phyloP scores from a whole-genome alignment of 2,888 invertebrate genomes.

The Andrena marginata region DNA sequence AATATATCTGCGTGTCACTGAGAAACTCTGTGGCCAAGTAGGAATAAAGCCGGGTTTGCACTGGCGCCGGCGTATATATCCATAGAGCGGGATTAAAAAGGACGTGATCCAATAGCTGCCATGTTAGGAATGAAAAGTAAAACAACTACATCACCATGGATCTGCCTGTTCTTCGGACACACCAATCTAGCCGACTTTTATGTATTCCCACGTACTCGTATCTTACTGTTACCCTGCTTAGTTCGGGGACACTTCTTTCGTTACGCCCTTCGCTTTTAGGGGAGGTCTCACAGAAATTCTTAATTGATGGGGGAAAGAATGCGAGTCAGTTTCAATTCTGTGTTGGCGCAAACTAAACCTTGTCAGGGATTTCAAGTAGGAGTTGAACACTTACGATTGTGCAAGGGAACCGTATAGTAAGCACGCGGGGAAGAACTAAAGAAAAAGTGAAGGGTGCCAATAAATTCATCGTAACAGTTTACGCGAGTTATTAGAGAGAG shows the following conservation, averaged over 20 bases:
- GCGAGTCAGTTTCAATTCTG: background rate
- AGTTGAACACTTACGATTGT: conserved; percentile 32
- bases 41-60: conserved; percentile 97
- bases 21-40: conserved; percentile 99
- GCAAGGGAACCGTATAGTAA: conserved; percentile 12
- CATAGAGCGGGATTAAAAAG: conserved; percentile 99
- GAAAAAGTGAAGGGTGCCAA: conserved; percentile 15
- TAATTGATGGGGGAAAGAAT: background rate
- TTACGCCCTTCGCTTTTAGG: background rate
- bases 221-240: conserved; percentile 14
- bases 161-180: conserved; percentile 84
- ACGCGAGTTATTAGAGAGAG: conserved; percentile 9
- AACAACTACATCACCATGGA: conserved; percentile 91
- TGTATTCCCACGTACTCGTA: conserved; percentile 25
- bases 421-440: conserved; percentile 1
- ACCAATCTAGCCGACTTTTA: conserved; percentile 84
- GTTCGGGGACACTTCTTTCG: background rate
- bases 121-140: conserved; percentile 95
- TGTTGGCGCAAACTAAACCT: background rate
- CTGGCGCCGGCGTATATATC: conserved; percentile 99
- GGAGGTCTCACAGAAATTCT: background rate
- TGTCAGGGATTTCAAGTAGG: background rate
- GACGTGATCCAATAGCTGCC: conserved; percentile 99
- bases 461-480: conserved; percentile 18
- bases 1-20: conserved; percentile 98